Base-by-base conservation (phyloP, 2,888 invertebrate species). In the Netelia fuscicornis region DNA sequence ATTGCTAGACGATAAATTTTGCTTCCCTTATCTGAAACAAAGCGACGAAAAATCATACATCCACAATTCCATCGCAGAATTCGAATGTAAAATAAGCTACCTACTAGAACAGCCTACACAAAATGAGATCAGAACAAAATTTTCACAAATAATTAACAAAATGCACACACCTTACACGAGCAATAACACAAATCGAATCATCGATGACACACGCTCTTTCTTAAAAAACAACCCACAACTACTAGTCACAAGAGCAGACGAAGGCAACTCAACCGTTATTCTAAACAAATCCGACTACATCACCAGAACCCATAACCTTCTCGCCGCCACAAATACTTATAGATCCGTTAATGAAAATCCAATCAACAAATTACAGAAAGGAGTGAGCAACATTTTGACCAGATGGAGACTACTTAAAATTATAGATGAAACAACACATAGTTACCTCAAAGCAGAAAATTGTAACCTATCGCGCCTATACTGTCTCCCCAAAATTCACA, bases 401-500 rank as follows among this genome's bases (percentile, higher is more conserved):
- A 52, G 75, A 54, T 75, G 62, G 75, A 54, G 48, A 75, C 52
- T 11, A 1, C 13, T 52, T 17, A 17, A 48, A 74, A 9, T 62
- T 11, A 74, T 60, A 6, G 20, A 42, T 3, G 48, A 48, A 23
- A 6, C 11, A 11, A 62, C 20, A 1, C 48, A 13, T n/a, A 48
- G 23, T 23, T n/a, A 23, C 2, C 3, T 25, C 1, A 25, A 25
- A 25, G 25, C 25, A 1, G 25, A 25, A 25, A 25, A 25, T 2
- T 25, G 25, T 2, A 25, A 25, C 25, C 2, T 25, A 25, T 25
- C 25, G 25, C 25, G 25, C 25, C 25, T 25, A 25, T 25, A 75
- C 17, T 30, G 62, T 10, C 20, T 75, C 9, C 75, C 64, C 0
- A 75, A 75, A 52, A 75, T 75, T 1, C 65, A 75, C 54, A 75